Evolutionary conservation across 2,888 invertebrate species (phyloP), one percentile per base, ranked within the genome.

Genomic region (Drosophila atripex): DNA sequence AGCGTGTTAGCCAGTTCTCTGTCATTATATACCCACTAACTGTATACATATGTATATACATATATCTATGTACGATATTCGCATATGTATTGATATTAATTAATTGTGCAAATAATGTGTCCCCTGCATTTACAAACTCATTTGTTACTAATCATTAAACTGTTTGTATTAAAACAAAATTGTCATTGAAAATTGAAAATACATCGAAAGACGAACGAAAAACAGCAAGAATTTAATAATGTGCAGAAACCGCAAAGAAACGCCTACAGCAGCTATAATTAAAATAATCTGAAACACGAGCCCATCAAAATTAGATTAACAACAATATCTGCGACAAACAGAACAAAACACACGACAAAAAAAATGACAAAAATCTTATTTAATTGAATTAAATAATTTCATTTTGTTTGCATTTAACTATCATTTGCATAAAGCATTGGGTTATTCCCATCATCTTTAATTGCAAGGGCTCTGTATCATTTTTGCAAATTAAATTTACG

Each of bases 381-480:
- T 90, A 90, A 88, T 86, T 80, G 30, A 80, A 75, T 89, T 90
- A 90, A 90, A 90, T 89, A 89, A 89, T 89, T 88, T 89, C 46
- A 85, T 68, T 85, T 89, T 90, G 87, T 88, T 88, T 78, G 78
- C 80, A 73, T 80, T 75, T 76, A 66, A 73, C 61, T 55, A 56
- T 64, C 57, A 76, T 76, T 74, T 79, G 51, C 65, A 60, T 69
- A 59, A 51, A 71, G 56, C 68, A 59, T 68, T 49, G 59, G 51
- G 51, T 68, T 53, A 53, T 47, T 49, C 21, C 35, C 35, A 32
- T 45, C 47, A 51, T 39, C 25, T 16, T 57, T 75, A 59, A 14
- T 28, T 71, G 21, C 71, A 72, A 60, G 64, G 54, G 59, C 49
- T 58, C 57, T 25, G 50, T 56, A 70, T 63, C 35, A 35, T 45